phyloP scores from a whole-genome alignment of 2,888 invertebrate species.

The Cheilosia vulpina region DNA sequence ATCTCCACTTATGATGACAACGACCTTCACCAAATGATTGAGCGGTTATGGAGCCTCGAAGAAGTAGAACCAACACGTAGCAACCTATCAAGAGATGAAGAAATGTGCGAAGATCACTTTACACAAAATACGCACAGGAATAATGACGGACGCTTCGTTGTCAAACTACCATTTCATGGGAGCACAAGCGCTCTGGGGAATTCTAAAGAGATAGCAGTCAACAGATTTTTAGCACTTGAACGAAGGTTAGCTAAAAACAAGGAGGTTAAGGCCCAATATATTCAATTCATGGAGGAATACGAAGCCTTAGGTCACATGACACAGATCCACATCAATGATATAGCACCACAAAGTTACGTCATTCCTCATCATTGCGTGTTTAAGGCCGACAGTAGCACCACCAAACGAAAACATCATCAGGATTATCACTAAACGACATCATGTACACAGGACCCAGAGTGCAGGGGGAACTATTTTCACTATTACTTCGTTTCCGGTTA shows the following conservation, averaged over 20 bases:
- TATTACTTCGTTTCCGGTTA: slow-evolving; percentile 43
- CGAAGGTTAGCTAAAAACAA: slow-evolving; percentile 22
- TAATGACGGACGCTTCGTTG: slow-evolving; percentile 63
- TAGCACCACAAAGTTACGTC: slow-evolving; percentile 42
- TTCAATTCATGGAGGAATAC: slow-evolving; percentile 76
- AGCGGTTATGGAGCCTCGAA: slow-evolving; percentile 3
- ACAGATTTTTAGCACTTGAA: slow-evolving; percentile 71
- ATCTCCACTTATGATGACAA: too few relatives aligned
- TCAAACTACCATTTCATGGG: slow-evolving; percentile 67
- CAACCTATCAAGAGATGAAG: neutral
- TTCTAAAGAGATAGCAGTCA: slow-evolving; percentile 37
- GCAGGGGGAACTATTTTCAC: slow-evolving; percentile 69
- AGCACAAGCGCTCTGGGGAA: neutral
- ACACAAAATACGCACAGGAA: slow-evolving; percentile 40
- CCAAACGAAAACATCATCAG: slow-evolving; percentile 48
- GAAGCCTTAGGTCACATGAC: neutral
- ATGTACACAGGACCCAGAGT: slow-evolving; percentile 75
- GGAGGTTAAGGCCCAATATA: slow-evolving; percentile 63
- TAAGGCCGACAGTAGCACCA: slow-evolving; percentile 27
- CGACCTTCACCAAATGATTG: too few relatives aligned
- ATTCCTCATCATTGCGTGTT: slow-evolving; percentile 36
- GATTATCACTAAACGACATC: slow-evolving; percentile 75
- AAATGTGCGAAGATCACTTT: slow-evolving; percentile 67
- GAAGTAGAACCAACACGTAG: neutral
- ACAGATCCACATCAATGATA: slow-evolving; percentile 63